Evolutionary conservation across 2,113 vertebrate genomes (phyloP).

Genomic region (Parus major): DNA sequence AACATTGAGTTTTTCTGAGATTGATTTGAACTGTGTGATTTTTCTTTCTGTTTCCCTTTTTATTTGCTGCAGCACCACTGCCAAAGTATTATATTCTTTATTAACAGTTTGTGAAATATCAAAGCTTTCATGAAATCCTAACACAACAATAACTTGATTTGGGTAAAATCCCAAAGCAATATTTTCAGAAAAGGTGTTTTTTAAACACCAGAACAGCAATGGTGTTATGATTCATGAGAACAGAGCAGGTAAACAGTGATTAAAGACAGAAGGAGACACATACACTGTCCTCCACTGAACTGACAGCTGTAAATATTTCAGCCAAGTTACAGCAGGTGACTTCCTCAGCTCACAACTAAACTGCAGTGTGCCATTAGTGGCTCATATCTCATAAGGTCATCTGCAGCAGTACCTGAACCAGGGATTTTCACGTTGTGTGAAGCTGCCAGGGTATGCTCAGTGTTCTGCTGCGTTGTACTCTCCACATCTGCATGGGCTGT

Average conservation of each 20-base stretch:
- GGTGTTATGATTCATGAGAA: background rate
- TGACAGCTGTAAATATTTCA: background rate
- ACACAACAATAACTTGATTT: background rate
- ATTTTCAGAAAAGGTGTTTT: background rate
- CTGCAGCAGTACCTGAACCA: background rate
- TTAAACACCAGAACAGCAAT: background rate
- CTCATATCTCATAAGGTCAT: background rate
- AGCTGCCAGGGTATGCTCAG: background rate
- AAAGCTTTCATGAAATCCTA: background rate
- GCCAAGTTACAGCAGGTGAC: background rate
- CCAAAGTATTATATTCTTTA: background rate
- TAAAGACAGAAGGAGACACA: background rate
- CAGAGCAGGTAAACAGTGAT: background rate
- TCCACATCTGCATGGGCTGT: fast-evolving
- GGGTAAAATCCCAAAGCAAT: background rate
- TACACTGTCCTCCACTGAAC: background rate
- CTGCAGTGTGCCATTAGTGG: background rate
- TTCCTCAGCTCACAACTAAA: background rate
- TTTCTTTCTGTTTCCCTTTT: background rate
- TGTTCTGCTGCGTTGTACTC: background rate
- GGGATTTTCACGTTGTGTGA: background rate
- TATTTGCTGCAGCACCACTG: background rate
- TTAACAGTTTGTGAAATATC: background rate
- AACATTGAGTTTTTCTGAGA: background rate
- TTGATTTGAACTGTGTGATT: background rate